phyloP scores from a whole-genome alignment of 2,113 vertebrate genomes.

The Nyctibius bracteatus region DNA sequence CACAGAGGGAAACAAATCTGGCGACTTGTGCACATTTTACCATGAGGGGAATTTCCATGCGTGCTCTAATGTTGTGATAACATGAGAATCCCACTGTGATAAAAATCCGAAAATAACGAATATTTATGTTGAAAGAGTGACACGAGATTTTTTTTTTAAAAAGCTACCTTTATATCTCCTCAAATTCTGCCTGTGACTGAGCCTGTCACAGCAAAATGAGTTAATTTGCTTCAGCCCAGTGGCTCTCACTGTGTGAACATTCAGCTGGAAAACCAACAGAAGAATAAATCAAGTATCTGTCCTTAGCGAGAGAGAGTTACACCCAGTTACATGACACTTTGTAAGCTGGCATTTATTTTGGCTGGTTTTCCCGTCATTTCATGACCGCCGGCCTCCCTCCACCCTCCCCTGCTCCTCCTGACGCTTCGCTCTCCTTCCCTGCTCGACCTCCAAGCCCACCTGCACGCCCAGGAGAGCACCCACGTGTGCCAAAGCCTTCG shows the following conservation, averaged over 20 bases:
- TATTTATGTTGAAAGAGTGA: neutral
- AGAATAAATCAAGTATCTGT: neutral
- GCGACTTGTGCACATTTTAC: neutral
- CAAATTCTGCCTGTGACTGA: neutral
- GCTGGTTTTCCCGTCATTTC: neutral
- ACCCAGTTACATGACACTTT: neutral
- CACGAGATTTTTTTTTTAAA: neutral
- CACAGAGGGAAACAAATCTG: neutral
- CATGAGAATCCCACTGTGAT: neutral
- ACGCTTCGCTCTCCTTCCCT: neutral
- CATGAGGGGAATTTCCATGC: neutral
- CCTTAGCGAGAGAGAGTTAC: neutral
- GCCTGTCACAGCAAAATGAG: neutral
- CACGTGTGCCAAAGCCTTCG: neutral
- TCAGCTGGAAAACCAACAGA: neutral
- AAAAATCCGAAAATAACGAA: neutral
- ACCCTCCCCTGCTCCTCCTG: neutral
- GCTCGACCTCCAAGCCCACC: neutral
- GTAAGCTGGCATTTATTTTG: neutral
- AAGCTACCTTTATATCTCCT: neutral
- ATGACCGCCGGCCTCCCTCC: neutral
- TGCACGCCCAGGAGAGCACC: neutral
- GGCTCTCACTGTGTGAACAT: neutral
- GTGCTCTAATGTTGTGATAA: neutral
- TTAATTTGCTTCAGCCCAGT: neutral